These are phyloP conservation scores for Python bivittatus DNA, from an alignment of 2,113 vertebrate species.

Conservation along the genomic window DNA sequence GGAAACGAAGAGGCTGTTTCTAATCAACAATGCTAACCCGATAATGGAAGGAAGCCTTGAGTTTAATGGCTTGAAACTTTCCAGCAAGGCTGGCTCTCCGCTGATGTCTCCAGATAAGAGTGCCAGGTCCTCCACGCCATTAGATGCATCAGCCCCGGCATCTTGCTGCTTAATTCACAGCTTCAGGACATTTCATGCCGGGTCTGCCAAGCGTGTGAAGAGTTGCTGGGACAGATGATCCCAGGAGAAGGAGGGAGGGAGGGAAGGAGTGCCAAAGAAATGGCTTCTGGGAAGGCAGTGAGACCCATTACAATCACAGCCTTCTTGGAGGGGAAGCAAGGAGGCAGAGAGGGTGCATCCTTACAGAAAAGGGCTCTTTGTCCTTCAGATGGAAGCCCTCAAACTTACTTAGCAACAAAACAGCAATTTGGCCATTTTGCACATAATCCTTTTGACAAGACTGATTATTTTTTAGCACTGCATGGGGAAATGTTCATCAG, in stretches of 20 bases:
- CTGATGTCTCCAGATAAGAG: constrained; percentile 22
- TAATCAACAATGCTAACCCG: constrained; percentile 32
- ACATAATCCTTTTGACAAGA: neutral
- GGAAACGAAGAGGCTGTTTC: constrained; percentile 25
- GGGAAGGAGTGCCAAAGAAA: neutral
- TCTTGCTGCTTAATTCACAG: neutral
- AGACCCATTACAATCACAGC: constrained; percentile 1
- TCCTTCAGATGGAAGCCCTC: neutral
- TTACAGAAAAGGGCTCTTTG: neutral
- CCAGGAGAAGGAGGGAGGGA: neutral
- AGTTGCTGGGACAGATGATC: neutral
- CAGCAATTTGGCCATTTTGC: neutral
- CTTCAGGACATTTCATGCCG: neutral
- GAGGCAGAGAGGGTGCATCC: neutral
- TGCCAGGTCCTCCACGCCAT: neutral
- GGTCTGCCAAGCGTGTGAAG: neutral
- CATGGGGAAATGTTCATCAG: neutral
- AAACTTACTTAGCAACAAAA: neutral
- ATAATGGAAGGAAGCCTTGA: constrained; percentile 17
- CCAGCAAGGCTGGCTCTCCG: constrained; percentile 12
- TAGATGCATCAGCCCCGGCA: neutral
- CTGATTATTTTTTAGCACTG: neutral
- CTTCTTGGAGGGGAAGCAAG: neutral
- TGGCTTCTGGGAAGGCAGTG: neutral
- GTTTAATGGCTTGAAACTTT: constrained; percentile 37